Base-by-base conservation (phyloP, 2,113 vertebrate genomes). In the Mirounga angustirostris region DNA sequence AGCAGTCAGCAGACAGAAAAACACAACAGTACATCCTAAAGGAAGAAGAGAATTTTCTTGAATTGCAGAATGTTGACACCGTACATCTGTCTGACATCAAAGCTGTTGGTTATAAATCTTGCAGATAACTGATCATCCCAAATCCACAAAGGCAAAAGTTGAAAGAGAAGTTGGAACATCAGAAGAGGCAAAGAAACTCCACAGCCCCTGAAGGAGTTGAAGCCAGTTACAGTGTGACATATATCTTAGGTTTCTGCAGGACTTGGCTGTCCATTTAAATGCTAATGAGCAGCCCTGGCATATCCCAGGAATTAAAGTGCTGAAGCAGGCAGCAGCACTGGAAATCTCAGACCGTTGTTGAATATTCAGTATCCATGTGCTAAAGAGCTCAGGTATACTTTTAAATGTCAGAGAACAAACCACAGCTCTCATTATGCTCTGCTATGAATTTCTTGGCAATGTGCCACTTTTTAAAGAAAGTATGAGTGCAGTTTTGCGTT, bases 61-160 rank as follows among this genome's bases (percentile, higher is more conserved):
- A 54, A 89, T 84, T 94, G 43, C 30, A 61, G 85, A 95, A 21
- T 54, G 18, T 96, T 98, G 93, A 83, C 30, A 93, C 87, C 67
- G 18, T n/a, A 21, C 36, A 85, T 88, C 98, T 98, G 91, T 4
- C 95, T 1, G 43, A 85, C 83, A 97, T 81, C 96, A 96, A 94
- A 98, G 91, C 69, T 4, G 19, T 94, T 94, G 71, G 89, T 97
- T 94, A 92, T 97, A 97, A 98, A 98, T 98, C 88, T 98, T 98
- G 79, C 40, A 97, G 86, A 97, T 82, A 96, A 83, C 86, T 80
- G 73, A 93, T 93, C 94, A 96, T 91, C 46, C 74, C n/a, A 46
- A 94, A 97, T 93, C 93, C 79, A 94, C 96, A 98, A 95, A 97
- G 84, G 56, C 92, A 89, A 58, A 97, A 95, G 95, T 90, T 97